Percentiles rank a stretch among this genome's conserved stretches.
These are phyloP conservation scores for Limenitis camilla DNA, from an alignment of 2,888 invertebrate species.

Conservation along the genomic window DNA sequence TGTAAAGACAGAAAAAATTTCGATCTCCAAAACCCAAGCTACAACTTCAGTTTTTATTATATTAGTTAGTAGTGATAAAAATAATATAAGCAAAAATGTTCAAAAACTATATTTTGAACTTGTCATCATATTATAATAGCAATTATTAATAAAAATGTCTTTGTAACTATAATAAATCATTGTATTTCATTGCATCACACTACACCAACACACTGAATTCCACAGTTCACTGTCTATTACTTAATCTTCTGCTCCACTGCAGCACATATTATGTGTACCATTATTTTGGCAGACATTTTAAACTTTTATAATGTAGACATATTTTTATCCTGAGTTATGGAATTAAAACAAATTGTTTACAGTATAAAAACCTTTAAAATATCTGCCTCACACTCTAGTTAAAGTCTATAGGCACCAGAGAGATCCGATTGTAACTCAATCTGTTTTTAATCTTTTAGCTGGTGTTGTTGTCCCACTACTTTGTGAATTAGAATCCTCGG, in stretches of 20 bases:
- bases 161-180: constrained; percentile 9
- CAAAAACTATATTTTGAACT: constrained; percentile 3
- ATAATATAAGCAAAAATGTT: constrained; percentile 1
- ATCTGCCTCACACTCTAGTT: too few species aligned
- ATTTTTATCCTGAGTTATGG: too few species aligned
- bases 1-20: too few species aligned
- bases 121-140: constrained; percentile 7
- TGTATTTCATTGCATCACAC: constrained; percentile 6
- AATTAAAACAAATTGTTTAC: too few species aligned
- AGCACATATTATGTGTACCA: too few species aligned
- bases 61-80: background rate
- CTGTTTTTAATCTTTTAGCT: constrained; percentile 86
- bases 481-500: constrained; percentile 93
- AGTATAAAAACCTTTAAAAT: too few species aligned
- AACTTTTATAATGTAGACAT: too few species aligned
- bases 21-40: too few species aligned
- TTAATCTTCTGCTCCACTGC: background rate
- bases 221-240: constrained; percentile 3
- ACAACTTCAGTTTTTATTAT: too few species aligned
- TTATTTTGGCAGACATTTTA: too few species aligned
- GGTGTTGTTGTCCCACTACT: constrained; percentile 83
- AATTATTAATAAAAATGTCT: constrained; percentile 5
- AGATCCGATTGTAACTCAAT: constrained; percentile 54
- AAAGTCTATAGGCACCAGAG: constrained; percentile 4
- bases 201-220: constrained; percentile 10